Conservation (phyloP, 2,888 invertebrate species). For the Acleris sparsana region DNA sequence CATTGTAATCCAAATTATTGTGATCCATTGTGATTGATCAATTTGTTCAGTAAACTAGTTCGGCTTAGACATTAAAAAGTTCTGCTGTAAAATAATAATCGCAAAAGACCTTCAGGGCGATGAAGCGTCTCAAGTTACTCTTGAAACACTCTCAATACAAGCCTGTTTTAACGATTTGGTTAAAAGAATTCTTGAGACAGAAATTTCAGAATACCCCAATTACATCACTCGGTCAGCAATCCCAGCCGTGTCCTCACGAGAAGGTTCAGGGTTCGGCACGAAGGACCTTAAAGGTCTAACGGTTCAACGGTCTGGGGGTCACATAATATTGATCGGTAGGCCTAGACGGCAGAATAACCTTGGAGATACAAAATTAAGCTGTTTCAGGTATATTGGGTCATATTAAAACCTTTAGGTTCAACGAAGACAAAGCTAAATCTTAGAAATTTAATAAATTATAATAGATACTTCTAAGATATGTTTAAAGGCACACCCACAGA, state of each 20-base stretch:
- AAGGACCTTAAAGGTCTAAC: slow-evolving; percentile 27
- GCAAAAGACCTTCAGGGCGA: no score
- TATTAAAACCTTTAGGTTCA: not conserved
- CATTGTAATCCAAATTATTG: no score
- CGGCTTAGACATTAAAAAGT: no score
- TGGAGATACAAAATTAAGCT: not conserved
- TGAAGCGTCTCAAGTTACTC: no score
- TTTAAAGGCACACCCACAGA: no score
- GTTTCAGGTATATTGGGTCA: not conserved
- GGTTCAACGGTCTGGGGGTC: slow-evolving; percentile 34
- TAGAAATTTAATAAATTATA: not conserved
- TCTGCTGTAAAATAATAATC: no score
- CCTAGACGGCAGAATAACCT: slow-evolving; percentile 19
- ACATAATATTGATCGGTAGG: slow-evolving; percentile 26
- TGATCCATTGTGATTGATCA: no score
- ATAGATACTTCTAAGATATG: not conserved
- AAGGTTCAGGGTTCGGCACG: slow-evolving; percentile 18
- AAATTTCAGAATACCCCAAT: slow-evolving; percentile 1
- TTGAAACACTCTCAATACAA: no score
- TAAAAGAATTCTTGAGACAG: not conserved
- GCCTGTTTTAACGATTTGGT: no score
- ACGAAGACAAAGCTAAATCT: not conserved
- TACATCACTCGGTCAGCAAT: slow-evolving; percentile 11
- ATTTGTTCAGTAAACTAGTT: no score
- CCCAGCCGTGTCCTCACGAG: not conserved